Base-by-base conservation (phyloP, 2,113 vertebrate species). In the Chionodraco myersi region DNA sequence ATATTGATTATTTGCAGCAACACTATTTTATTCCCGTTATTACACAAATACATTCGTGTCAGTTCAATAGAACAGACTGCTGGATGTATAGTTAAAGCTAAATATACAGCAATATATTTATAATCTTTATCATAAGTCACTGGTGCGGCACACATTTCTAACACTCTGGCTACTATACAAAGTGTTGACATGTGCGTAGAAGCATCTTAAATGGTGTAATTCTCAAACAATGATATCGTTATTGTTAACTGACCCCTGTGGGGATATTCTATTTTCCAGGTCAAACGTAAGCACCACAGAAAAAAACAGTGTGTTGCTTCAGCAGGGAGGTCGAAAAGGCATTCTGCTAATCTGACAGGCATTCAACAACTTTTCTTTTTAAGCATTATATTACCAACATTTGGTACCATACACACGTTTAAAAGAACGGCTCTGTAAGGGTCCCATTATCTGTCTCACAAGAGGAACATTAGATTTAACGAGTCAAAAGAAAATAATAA, bases 21-120 rank as follows among this genome's bases (percentile, higher is more conserved):
- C 4, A 51, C 30, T 10, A 49, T 57, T 36, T 53, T 51, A 47
- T 36, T 57, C 71, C 71, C n/a, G 59, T 73, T 47, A 72, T 52
- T 15, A 73, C 23, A 80, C 41, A 62, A 72, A 83, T 81, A 82
- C 80, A 87, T 77, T 77, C 59, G 60, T 60, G 15, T 74, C 77
- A 54, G 51, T 72, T 83, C 30, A 79, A 52, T 34, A 36, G 49
- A 66, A 75, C 67, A 48, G 66, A 72, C 61, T 26, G 57, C 56
- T 59, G 75, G 44, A 72, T 58, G 54, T 70, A 76, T 52, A 86
- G 5, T 79, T 81, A 68, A 85, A 87, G 88, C 82, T 80, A 41
- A 41, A 87, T 83, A 72, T 82, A 90, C 84, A 83, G 67, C 76
- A 83, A 71, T 73, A 76, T 77, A 80, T 68, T 71, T 74, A 78